These are phyloP conservation scores for Pocillopora damicornis DNA, from an alignment of 64 coral and sea anemone species.

Conservation along the genomic window DNA sequence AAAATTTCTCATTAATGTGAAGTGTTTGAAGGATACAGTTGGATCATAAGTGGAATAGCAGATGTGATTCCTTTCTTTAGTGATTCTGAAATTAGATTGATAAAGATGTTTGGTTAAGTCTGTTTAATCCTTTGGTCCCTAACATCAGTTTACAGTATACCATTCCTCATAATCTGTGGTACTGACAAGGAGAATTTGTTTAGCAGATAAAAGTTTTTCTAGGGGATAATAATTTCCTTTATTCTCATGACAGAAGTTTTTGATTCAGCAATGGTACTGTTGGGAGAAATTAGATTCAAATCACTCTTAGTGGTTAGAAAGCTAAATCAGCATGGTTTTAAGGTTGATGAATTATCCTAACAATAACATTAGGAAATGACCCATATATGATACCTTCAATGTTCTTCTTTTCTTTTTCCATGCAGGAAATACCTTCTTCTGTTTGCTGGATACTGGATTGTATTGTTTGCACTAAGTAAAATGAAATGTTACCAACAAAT, in stretches of 20 bases:
- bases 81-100: slow-evolving; percentile 23
- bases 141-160: no score
- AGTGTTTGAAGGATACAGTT: slow-evolving; percentile 43
- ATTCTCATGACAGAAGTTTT: background rate
- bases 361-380: no score
- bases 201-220: no score
- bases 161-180: no score
- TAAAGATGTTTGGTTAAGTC: no score
- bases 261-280: background rate
- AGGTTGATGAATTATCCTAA: no score
- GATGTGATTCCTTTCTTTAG: slow-evolving; percentile 25
- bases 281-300: background rate
- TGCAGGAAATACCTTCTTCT: slow-evolving; percentile 36
- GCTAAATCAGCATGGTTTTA: no score
- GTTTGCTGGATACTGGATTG: slow-evolving; percentile 33
- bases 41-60: slow-evolving; percentile 26
- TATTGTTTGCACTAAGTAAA: slow-evolving; percentile 40
- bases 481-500: background rate
- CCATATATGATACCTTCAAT: slow-evolving; percentile 33
- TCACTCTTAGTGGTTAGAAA: no score
- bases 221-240: no score
- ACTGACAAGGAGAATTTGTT: no score
- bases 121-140: no score
- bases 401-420: slow-evolving; percentile 45
- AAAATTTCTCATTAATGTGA: background rate